These are phyloP conservation scores for Agrotis exclamationis DNA, from an alignment of 2,888 invertebrate species.

Conservation along the genomic window DNA sequence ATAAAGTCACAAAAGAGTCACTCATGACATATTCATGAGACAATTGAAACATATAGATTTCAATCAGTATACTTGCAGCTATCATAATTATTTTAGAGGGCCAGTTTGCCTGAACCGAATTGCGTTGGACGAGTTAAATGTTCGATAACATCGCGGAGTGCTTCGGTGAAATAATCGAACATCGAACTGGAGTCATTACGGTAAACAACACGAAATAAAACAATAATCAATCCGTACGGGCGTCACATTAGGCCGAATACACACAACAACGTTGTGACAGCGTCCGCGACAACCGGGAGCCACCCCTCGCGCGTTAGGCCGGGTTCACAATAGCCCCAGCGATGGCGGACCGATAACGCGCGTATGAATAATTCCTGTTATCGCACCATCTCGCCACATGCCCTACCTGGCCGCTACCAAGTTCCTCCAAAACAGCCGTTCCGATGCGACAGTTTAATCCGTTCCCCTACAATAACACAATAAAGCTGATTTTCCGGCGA, in stretches of 20 bases:
- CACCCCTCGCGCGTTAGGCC: conserved; percentile 88
- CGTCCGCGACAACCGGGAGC: conserved; percentile 87
- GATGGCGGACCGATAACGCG: conserved; percentile 90
- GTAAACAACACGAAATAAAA: conserved; percentile 80
- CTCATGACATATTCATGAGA: conserved; percentile 58
- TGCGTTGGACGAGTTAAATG: conserved; percentile 52
- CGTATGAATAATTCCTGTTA: conserved; percentile 91
- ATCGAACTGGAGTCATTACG: conserved; percentile 72
- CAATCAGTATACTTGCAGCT: conserved; percentile 58
- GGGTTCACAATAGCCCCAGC: conserved; percentile 87
- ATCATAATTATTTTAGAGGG: conserved; percentile 61
- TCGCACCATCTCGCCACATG: conserved; percentile 91
- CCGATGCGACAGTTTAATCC: conserved; percentile 72
- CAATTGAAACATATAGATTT: conserved; percentile 60
- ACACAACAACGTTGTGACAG: conserved; percentile 89
- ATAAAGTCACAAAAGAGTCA: conserved; percentile 57
- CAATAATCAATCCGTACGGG: conserved; percentile 85
- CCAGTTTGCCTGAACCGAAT: conserved; percentile 50
- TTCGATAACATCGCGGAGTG: conserved; percentile 55
- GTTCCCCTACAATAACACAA: conserved; percentile 63
- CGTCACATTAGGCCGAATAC: conserved; percentile 84
- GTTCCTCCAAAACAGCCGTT: conserved; percentile 75
- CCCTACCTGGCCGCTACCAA: conserved; percentile 89
- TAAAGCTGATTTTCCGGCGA: conserved; percentile 61
- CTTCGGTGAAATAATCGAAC: conserved; percentile 67